Percentiles rank a stretch among this genome's conserved stretches.
These are phyloP conservation scores for Nomada lathburiana DNA, from an alignment of 2,888 invertebrate genomes.

Conservation along the genomic window DNA sequence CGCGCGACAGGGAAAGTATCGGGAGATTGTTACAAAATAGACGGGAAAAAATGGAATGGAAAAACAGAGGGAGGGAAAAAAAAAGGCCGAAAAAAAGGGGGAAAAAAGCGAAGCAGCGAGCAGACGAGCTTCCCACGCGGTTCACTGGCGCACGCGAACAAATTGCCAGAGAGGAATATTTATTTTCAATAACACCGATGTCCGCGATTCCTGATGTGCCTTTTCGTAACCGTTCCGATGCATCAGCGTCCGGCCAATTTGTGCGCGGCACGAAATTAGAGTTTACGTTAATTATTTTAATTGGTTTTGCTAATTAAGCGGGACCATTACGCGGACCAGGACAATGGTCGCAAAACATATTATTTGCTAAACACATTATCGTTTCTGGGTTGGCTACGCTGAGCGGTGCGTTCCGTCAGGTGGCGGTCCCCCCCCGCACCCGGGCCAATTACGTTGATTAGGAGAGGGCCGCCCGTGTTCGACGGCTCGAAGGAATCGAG, in stretches of 20 bases:
- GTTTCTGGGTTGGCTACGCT: constrained; percentile 42
- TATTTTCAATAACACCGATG: constrained; percentile 62
- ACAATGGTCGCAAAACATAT: constrained; percentile 65
- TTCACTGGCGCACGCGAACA: constrained; percentile 35
- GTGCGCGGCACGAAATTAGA: constrained; percentile 61
- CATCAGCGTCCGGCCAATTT: constrained; percentile 58
- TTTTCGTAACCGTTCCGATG: constrained; percentile 59
- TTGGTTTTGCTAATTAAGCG: constrained; percentile 70
- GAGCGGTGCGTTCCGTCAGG: constrained; percentile 33
- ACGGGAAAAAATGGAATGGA: constrained; percentile 36
- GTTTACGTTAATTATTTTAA: constrained; percentile 70
- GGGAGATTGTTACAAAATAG: constrained; percentile 45
- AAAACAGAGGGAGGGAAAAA: constrained; percentile 6
- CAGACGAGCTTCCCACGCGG: constrained; percentile 32
- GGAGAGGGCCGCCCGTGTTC: not conserved
- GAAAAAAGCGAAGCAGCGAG: constrained; percentile 13
- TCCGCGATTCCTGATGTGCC: constrained; percentile 44
- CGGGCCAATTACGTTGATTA: constrained; percentile 50
- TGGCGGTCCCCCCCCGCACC: constrained; percentile 12
- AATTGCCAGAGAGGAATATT: constrained; percentile 53
- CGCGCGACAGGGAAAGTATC: constrained; percentile 52
- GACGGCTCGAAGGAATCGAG: not conserved
- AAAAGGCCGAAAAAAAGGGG: not conserved
- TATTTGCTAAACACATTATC: constrained; percentile 67
- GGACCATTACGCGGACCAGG: constrained; percentile 57